Evolutionary conservation across 2,797 vertebrate species (phyloP), one percentile per base, ranked within the genome.

Genomic region (Dicrostonyx torquatus): DNA sequence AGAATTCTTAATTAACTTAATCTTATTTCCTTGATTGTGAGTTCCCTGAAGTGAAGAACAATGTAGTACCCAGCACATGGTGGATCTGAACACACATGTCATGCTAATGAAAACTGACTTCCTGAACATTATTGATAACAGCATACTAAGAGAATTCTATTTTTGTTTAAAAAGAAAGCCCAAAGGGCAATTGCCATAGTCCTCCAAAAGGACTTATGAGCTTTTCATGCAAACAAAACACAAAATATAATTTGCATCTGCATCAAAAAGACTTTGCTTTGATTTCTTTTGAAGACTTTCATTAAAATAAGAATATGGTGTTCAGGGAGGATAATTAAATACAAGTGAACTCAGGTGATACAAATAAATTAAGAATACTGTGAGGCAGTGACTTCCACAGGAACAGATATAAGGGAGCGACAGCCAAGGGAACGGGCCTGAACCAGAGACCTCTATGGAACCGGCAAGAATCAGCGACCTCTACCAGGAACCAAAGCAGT

Each of bases 321-420:
- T 84, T 97, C 95, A 60, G 75, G 43, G 85, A 60, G 55, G 45
- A 90, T 95, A 97, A 96, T 96, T 96, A 95, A 97, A 95, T 76
- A 55, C 66, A 92, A 85, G 79, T 91, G 92, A 95, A 95, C 60
- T 37, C 43, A 80, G 66, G 80, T 92, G 90, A 95, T 95, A 95
- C 93, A 95, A 96, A 95, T 58, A 91, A 91, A 96, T 91, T 92
- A 96, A 96, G 50, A 95, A 79, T 92, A 85, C 6, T 43, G 43
- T 43, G 43, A 43, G 43, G 43, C 43, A 43, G 43, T 6, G 6
- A 43, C 43, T 6, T 43, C 6, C 43, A 43, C 43, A 43, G 43
- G 43, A 43, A 6, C 43, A 43, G 43, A 6, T 43, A 43, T 6
- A 43, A 43, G 43, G 43, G 43, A 43, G n/a, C n/a, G 43, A 43